A percentile compares a stretch with the other conserved stretches of the same genome.
phyloP scores from a whole-genome alignment of 2,888 invertebrate species.

The Ormyrus pomaceus region DNA sequence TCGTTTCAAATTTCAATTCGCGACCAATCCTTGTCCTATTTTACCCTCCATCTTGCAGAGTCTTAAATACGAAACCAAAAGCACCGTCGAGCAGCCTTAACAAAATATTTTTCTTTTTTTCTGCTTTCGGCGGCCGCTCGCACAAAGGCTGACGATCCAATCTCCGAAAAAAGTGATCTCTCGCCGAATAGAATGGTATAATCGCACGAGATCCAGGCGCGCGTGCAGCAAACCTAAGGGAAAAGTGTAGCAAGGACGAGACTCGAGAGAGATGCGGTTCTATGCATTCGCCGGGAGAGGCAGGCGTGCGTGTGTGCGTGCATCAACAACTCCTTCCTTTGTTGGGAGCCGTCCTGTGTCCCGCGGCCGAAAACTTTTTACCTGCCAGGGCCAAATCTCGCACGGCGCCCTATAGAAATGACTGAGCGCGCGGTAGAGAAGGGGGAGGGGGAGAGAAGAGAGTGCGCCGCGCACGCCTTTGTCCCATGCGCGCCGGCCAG shows the following conservation, averaged over 20 bases:
- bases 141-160: slow-evolving; percentile 7
- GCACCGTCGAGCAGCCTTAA: slow-evolving; percentile 39
- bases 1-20: slow-evolving; percentile 14
- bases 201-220: no score
- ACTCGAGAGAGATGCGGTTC: no score
- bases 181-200: not conserved
- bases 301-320: no score
- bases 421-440: not conserved
- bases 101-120: slow-evolving; percentile 54
- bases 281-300: no score
- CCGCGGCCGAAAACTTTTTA: slow-evolving; percentile 43
- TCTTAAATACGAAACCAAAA: slow-evolving; percentile 6
- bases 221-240: no score
- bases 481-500: slow-evolving; percentile 34
- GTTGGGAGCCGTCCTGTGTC: slow-evolving; percentile 21
- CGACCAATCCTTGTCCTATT: not conserved
- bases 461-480: slow-evolving; percentile 40
- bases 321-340: slow-evolving; percentile 2
- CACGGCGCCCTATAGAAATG: slow-evolving; percentile 3
- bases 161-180: slow-evolving; percentile 13
- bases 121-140: no score
- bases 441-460: slow-evolving; percentile 1
- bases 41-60: not conserved
- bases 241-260: no score
- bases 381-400: slow-evolving; percentile 32